Evolutionary conservation across 1,140 invertebrate genomes (phyloP), one percentile per base, ranked within the genome.

Genomic region (Drosophila pruinosa): DNA sequence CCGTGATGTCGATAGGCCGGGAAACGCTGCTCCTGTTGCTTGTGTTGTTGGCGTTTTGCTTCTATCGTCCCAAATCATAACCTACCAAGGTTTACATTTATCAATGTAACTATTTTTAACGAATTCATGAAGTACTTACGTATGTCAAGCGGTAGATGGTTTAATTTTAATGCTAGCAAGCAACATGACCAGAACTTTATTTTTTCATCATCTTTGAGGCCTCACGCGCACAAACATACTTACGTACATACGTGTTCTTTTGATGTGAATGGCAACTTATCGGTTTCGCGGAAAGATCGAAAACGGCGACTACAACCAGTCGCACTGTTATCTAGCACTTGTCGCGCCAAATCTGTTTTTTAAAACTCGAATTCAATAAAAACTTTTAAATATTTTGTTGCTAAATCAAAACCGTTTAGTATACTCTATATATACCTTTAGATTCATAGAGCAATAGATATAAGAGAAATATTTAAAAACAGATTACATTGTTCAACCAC

Each of bases 1-100:
- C 17, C 52, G 53, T 19, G 38, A 31, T 15, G 24, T 64, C 7
- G 12, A 50, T 22, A 52, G 48, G 61, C 68, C 67, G 45, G 52
- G 67, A 67, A 57, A 47, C 68, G 41, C 26, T 39, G 41, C 43
- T 75, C 67, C 68, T 75, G 68, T 71, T 74, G 72, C 59, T 63
- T 75, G 61, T 50, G 21, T 64, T 53, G 45, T 47, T 68, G 58
- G 24, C 59, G 59, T 72, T 6, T 48, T 56, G 19, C 12, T 63
- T 31, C 48, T 45, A 52, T 47, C 26, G 21, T 43, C n/a, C 15
- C 63, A 38, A 59, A 52, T 34, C 70, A 72, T 72, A 72, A 72
- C 70, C 70, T 72, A 41, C 4, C 68, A 68, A 17, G 3, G 8
- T 15, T 0, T 0, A 4, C 22, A n/a, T 15, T 15, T 7, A n/a